Evolutionary conservation across 2,888 invertebrate genomes (phyloP), one percentile per base, ranked within the genome.

Genomic region (Plemyria rubiginata): DNA sequence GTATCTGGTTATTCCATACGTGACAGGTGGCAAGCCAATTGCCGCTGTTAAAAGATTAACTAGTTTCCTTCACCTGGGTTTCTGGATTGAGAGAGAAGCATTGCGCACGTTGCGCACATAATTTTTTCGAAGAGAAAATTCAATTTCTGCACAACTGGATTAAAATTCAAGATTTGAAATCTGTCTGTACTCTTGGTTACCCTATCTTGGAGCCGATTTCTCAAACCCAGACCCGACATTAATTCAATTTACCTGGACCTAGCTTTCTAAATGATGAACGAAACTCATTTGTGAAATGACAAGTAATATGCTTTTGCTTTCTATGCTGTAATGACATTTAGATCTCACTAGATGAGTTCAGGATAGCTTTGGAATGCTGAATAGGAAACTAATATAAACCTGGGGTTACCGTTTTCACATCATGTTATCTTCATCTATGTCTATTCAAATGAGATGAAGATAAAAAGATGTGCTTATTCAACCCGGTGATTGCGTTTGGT

Each of bases 261-360:
- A 78, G 80, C 90, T 90, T 90, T 90, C 90, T 87, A 90, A 89
- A 86, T 85, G 86, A 90, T 88, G 88, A 79, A 86, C 88, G 80
- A 86, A 88, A 84, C 84, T 86, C 87, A 91, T 90, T 90, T 87
- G 83, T 78, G 76, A 79, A 85, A 86, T 89, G 86, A 88, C 88
- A 85, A 88, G 87, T 84, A 85, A 86, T 85, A 88, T 80, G 83
- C 81, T 79, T 54, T 38, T 58, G 52, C 61, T 62, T 65, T 65
- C 61, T 58, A 54, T 65, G 29, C 38, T 52, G 57, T 58, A 62
- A 65, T 52, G 58, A 49, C 52, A 64, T 56, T 60, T 45, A 16
- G 60, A 49, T 43, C 56, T 49, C 7, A 53, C 38, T 45, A 48
- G 52, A 48, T 52, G 36, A 43, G 48, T 28, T 54, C 28, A 45